phyloP scores from a whole-genome alignment of 2,797 vertebrate species.

The Falco novaeseelandiae region DNA sequence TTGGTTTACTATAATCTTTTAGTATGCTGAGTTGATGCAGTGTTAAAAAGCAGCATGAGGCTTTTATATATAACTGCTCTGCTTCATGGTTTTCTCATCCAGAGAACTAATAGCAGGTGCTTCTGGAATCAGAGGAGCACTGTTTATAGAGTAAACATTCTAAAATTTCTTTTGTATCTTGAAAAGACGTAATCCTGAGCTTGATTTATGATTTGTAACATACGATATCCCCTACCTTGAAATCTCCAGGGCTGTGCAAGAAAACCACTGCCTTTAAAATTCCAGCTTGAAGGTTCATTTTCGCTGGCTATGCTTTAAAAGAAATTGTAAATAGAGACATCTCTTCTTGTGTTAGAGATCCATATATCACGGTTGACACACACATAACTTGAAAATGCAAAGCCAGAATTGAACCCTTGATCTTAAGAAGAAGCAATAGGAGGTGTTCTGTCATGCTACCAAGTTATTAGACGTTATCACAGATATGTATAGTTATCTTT shows the following conservation, averaged over 20 bases:
- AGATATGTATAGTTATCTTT: background rate
- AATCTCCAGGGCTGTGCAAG: background rate
- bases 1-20: background rate
- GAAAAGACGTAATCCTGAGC: background rate
- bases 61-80: background rate
- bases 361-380: background rate
- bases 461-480: background rate
- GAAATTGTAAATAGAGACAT: background rate
- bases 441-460: background rate
- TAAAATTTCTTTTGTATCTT: background rate
- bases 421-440: background rate
- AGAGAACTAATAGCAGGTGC: background rate
- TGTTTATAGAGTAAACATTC: conserved; percentile 6
- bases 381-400: background rate
- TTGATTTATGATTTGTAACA: conserved; percentile 19
- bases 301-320: background rate
- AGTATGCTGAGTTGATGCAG: background rate
- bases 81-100: background rate
- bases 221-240: background rate
- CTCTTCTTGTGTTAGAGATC: background rate
- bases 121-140: conserved; percentile 1
- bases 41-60: background rate
- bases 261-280: conserved; percentile 24
- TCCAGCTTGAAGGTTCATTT: background rate
- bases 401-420: background rate